These are phyloP conservation scores for Phytoseiulus persimilis DNA, from an alignment of 2,888 invertebrate species.

Conservation along the genomic window DNA sequence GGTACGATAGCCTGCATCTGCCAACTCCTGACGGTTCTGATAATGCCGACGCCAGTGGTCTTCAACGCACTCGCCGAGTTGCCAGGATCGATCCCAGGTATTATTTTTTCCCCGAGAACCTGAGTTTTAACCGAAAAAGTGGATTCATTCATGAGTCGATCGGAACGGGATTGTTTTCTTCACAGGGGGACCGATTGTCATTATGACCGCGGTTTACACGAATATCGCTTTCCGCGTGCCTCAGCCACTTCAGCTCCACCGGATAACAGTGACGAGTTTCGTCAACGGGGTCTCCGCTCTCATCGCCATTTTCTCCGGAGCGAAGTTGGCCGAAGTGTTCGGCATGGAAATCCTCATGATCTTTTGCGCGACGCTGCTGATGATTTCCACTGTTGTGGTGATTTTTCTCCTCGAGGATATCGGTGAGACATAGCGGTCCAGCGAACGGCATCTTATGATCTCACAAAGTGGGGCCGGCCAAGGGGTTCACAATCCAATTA, in stretches of 20 bases:
- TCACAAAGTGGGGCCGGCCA: too few species aligned
- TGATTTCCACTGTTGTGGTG: not conserved
- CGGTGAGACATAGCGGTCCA: not conserved
- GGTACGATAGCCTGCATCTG: not conserved
- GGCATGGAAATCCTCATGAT: not conserved
- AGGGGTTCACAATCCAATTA: too few species aligned
- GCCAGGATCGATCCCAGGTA: not conserved
- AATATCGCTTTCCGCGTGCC: not conserved
- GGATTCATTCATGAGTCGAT: not conserved
- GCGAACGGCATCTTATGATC: not conserved
- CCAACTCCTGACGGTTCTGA: not conserved
- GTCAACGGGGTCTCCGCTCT: not conserved
- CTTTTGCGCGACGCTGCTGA: not conserved
- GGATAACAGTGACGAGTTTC: not conserved
- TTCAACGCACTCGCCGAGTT: not conserved
- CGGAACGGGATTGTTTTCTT: not conserved
- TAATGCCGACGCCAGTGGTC: not conserved
- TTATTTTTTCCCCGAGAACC: not conserved
- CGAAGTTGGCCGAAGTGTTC: not conserved
- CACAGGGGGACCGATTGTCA: not conserved
- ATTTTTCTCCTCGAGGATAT: not conserved
- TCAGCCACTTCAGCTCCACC: not conserved
- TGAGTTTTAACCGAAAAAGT: not conserved
- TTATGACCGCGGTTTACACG: not conserved
- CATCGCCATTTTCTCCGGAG: not conserved